Base-by-base conservation (phyloP, 2,113 vertebrate species). In the Cheirogaleus medius region DNA sequence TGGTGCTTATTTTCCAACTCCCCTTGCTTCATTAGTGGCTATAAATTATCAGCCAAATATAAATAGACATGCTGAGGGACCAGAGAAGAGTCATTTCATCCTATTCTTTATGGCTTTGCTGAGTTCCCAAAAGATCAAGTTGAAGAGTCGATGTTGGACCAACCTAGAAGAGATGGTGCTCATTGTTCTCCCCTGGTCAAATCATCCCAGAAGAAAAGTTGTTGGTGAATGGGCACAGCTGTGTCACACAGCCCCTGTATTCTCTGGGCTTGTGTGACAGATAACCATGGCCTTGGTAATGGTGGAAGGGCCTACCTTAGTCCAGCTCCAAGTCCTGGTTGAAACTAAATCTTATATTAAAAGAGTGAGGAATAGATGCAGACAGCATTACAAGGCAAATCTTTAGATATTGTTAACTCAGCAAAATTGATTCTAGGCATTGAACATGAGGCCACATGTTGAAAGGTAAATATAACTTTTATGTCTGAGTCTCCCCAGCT, bases 401-500 rank as follows among this genome's bases (percentile, higher is more conserved):
- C 58, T 66, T 64, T 44, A 56, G 32, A 37, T 44, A 47, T 73
- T 77, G 56, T 58, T 74, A 49, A 91, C 42, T 76, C 83, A 66
- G 21, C 25, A 81, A 93, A 88, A 81, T 8, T 21, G 44, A 93
- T 34, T 91, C 34, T 66, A 64, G 81, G 56, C n/a, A 39, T 87
- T 88, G 52, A 87, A 82, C 78, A 64, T 58, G 25, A 85, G 56
- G 64, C 29, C 11, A 68, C 34, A 74, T 84, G 64, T 88, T 54
- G 32, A 88, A 91, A 91, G 52, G 82, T 29, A 97, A 85, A 60
- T n/a, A 52, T 6, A 87, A 91, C 34, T 91, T 95, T 88, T 91
- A 27, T 71, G 71, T n/a, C 47, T 66, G 44, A 39, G 64, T 63
- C 66, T 90, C 63, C 42, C 54, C 56, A 49, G 32, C 49, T 71